A percentile compares a stretch with the other conserved stretches of the same genome.
Evolutionary conservation across 2,888 invertebrate genomes (phyloP).

Genomic region (Scaptomyza reducta): DNA sequence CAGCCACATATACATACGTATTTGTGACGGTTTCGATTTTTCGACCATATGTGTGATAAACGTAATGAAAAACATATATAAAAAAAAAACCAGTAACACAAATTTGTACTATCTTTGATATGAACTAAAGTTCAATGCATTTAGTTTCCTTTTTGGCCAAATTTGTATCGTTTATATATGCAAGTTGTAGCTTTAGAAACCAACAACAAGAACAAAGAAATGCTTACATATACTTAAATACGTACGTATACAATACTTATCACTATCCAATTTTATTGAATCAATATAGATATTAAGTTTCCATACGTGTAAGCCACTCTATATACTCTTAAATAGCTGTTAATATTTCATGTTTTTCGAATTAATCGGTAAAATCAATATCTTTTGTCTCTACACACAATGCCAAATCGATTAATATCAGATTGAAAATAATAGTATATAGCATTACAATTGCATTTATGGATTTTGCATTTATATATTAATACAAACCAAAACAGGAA

Average conservation of each 20-base stretch:
- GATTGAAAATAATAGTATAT: constrained; percentile 13
- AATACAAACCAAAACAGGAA: constrained; percentile 26
- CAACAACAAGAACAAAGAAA: constrained; percentile 34
- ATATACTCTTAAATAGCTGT: constrained; percentile 20
- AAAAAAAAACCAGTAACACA: constrained; percentile 14
- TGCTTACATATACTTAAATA: constrained; percentile 31
- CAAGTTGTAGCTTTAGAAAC: constrained; percentile 54
- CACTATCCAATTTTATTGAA: constrained; percentile 49
- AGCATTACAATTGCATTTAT: constrained; percentile 60
- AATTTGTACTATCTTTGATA: constrained; percentile 42
- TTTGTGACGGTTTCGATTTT: constrained; percentile 59
- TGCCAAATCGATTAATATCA: constrained; percentile 51
- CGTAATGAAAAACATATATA: constrained; percentile 53
- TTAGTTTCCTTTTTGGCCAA: constrained; percentile 73
- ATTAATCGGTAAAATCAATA: constrained; percentile 3
- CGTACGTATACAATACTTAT: constrained; percentile 29
- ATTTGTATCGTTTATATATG: constrained; percentile 69
- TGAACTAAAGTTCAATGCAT: constrained; percentile 59
- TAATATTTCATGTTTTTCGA: constrained; percentile 21
- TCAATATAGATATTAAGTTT: constrained; percentile 48
- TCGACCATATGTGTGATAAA: constrained; percentile 76
- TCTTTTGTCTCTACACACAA: constrained; percentile 14
- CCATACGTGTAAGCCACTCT: constrained; percentile 34
- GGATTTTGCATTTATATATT: constrained; percentile 64
- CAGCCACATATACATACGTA: constrained; percentile 40